These are phyloP conservation scores for Scaptomyza tumidula DNA, from an alignment of 2,888 invertebrate species.

Conservation along the genomic window DNA sequence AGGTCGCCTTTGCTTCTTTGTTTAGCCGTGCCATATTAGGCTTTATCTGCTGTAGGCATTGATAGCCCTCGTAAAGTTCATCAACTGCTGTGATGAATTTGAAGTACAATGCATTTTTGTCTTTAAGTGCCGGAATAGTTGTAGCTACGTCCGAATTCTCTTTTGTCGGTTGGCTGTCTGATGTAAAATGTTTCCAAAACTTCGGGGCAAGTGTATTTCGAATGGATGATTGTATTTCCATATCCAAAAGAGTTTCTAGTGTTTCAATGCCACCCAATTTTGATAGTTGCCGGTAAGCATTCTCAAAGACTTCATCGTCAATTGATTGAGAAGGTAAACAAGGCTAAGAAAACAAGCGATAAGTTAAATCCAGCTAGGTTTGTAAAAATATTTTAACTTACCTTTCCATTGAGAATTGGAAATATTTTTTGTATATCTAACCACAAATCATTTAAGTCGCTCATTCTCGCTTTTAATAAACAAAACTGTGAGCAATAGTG, in stretches of 20 bases:
- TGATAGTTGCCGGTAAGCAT: slow-evolving; percentile 44
- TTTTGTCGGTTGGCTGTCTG: slow-evolving; percentile 22
- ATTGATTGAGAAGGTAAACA: slow-evolving; percentile 23
- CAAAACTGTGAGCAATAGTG: slow-evolving; percentile 8
- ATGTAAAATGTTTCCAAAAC: slow-evolving; percentile 82
- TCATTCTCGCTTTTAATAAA: slow-evolving; percentile 51
- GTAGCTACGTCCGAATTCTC: slow-evolving; percentile 24
- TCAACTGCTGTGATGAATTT: slow-evolving; percentile 81
- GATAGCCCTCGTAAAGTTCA: slow-evolving; percentile 75
- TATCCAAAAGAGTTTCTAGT: slow-evolving; percentile 71
- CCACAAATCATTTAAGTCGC: slow-evolving; percentile 74
- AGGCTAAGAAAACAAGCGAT: slow-evolving; percentile 7
- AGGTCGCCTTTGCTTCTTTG: slow-evolving; percentile 17
- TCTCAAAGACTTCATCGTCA: slow-evolving; percentile 40
- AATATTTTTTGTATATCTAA: slow-evolving; percentile 71
- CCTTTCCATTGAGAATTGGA: slow-evolving; percentile 76
- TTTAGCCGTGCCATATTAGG: slow-evolving; percentile 61
- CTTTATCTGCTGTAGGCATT: slow-evolving; percentile 64
- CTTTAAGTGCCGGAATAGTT: slow-evolving; percentile 50
- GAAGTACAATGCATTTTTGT: slow-evolving; percentile 65
- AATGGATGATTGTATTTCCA: slow-evolving; percentile 78
- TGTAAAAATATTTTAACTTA: slow-evolving; percentile 30
- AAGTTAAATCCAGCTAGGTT: neutral
- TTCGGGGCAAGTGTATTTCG: slow-evolving; percentile 78
- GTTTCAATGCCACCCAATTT: slow-evolving; percentile 41